Conservation (phyloP, 2,797 vertebrate genomes). For the Hoplostethus mediterraneus region DNA sequence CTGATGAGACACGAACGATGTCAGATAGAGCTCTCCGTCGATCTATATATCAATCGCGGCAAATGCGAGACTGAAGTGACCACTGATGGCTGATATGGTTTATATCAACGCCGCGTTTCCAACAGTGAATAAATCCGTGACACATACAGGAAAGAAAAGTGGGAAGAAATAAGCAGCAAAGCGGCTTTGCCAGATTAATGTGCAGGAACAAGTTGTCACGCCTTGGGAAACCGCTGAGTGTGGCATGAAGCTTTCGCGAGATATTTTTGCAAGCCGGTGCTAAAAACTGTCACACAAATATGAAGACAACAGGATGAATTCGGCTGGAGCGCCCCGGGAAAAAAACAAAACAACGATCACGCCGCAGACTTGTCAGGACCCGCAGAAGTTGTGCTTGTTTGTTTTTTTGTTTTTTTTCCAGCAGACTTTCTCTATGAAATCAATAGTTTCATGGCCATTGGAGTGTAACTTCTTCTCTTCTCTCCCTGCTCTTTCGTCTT, state of each 20-base stretch:
- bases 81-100: constrained; percentile 37
- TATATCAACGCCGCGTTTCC: not conserved
- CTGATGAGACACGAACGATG: constrained; percentile 50
- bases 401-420: constrained; percentile 45
- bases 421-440: constrained; percentile 73
- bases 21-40: constrained; percentile 33
- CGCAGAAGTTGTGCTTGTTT: constrained; percentile 51
- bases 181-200: constrained; percentile 18
- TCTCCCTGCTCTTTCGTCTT: constrained; percentile 47
- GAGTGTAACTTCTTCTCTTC: constrained; percentile 61
- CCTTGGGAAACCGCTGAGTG: constrained; percentile 48
- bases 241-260: constrained; percentile 11
- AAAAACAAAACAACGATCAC: constrained; percentile 70
- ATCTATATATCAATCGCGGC: constrained; percentile 73
- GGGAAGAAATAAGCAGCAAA: not conserved
- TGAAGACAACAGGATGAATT: constrained; percentile 67
- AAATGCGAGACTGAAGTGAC: constrained; percentile 61
- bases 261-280: constrained; percentile 43
- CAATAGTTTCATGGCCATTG: constrained; percentile 78
- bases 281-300: constrained; percentile 59
- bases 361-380: constrained; percentile 57
- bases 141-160: not conserved
- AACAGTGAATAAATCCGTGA: not conserved
- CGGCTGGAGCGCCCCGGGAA: constrained; percentile 27
- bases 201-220: constrained; percentile 32